Evolutionary conservation across 2,797 vertebrate genomes (phyloP).

Genomic region (Pygocentrus nattereri): DNA sequence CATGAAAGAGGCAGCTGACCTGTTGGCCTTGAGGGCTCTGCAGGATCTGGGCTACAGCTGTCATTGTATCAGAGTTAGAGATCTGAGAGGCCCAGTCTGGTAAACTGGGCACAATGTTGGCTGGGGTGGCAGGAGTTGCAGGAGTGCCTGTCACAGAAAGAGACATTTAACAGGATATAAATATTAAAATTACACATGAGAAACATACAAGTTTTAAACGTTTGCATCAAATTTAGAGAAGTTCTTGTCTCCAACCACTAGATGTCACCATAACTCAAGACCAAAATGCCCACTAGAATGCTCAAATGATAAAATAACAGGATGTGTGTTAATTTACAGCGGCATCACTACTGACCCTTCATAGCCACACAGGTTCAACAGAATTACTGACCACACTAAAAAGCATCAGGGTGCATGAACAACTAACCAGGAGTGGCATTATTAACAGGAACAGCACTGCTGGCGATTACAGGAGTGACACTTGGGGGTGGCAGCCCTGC

Average conservation of each 20-base stretch:
- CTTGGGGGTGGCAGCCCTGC: slow-evolving; percentile 93
- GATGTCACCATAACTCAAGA: slow-evolving; percentile 38
- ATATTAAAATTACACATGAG: background rate
- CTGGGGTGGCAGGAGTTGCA: slow-evolving; percentile 95
- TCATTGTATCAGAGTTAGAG: slow-evolving; percentile 94
- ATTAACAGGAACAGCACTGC: slow-evolving; percentile 88
- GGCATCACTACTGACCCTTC: no score
- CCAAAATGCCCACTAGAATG: background rate
- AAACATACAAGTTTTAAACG: background rate
- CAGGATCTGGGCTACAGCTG: slow-evolving; percentile 96
- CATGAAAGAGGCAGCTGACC: slow-evolving; percentile 76
- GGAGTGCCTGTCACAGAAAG: slow-evolving; percentile 85
- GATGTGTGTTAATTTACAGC: background rate
- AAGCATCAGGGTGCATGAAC: background rate
- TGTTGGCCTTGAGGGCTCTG: slow-evolving; percentile 99
- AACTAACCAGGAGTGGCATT: slow-evolving; percentile 94
- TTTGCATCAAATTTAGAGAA: no score
- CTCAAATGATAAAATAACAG: background rate
- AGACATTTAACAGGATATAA: background rate
- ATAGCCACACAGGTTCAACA: background rate
- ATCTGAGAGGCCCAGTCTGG: slow-evolving; percentile 99
- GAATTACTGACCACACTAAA: background rate
- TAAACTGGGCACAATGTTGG: slow-evolving; percentile 91
- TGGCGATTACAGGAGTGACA: slow-evolving; percentile 89
- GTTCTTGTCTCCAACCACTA: slow-evolving; percentile 9